A percentile compares a stretch with the other conserved stretches of the same genome.
phyloP scores from a whole-genome alignment of 2,888 invertebrate genomes.

The Pyralis farinalis region DNA sequence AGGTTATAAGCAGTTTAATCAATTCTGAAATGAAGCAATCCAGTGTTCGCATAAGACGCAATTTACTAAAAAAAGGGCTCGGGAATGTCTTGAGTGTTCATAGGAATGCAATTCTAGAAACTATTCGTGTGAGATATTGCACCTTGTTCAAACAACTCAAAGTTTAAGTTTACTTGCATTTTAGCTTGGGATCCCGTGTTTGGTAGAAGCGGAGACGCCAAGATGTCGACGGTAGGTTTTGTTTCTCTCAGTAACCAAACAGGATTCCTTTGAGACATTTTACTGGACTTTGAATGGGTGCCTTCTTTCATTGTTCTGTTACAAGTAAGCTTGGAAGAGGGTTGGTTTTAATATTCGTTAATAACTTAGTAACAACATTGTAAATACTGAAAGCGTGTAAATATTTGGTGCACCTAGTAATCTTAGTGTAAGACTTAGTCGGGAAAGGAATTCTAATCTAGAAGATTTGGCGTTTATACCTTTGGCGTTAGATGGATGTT shows the following conservation, averaged over 20 bases:
- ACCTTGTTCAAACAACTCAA: conserved; percentile 21
- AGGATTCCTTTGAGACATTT: conserved; percentile 56
- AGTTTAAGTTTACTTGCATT: conserved; percentile 19
- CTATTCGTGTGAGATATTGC: conserved; percentile 17
- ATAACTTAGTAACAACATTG: background rate
- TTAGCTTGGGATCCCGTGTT: background rate
- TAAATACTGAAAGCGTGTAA: too few species aligned
- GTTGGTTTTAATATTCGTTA: too few species aligned
- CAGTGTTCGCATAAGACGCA: background rate
- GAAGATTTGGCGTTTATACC: too few species aligned
- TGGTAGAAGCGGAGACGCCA: conserved; percentile 21
- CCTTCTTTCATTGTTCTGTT: conserved; percentile 47
- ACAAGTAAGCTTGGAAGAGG: conserved; percentile 26
- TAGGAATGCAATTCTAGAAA: conserved; percentile 19
- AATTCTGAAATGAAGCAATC: conserved; percentile 7
- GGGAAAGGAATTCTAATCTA: too few species aligned
- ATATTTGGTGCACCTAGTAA: too few species aligned
- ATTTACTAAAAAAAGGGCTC: conserved; percentile 8
- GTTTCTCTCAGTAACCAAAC: conserved; percentile 49
- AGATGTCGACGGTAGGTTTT: conserved; percentile 29
- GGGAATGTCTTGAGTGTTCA: background rate
- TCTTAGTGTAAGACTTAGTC: too few species aligned
- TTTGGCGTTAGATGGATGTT: too few species aligned
- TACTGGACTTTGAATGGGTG: conserved; percentile 48
- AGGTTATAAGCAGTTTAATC: conserved; percentile 1